Conservation (phyloP, 2,888 invertebrate species). For the Acronicta aceris region DNA sequence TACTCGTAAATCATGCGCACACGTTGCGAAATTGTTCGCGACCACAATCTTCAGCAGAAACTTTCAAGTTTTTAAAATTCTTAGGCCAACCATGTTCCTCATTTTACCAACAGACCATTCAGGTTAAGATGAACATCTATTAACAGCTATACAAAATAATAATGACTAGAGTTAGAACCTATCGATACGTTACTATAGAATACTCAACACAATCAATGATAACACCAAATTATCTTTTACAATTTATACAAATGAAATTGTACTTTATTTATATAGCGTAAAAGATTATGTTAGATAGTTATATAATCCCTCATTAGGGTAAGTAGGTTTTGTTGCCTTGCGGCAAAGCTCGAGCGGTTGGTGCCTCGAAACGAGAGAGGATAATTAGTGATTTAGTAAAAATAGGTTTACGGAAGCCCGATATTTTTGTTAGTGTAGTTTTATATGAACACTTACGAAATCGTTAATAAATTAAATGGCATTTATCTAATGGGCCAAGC, state of each 20-base stretch:
- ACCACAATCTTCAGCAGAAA: neutral
- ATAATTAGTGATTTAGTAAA: neutral
- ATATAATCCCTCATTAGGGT: constrained; percentile 57
- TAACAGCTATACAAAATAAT: constrained; percentile 72
- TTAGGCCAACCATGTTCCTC: constrained; percentile 2
- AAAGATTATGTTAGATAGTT: constrained; percentile 58
- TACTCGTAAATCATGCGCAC: neutral
- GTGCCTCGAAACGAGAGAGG: constrained; percentile 27
- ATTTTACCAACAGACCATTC: constrained; percentile 57
- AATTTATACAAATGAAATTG: constrained; percentile 57
- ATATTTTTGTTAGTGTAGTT: too few species aligned
- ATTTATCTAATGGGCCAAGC: too few species aligned
- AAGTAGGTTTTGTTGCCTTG: constrained; percentile 62
- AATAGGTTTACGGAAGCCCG: too few species aligned
- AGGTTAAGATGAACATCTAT: constrained; percentile 68
- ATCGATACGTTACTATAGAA: constrained; percentile 51
- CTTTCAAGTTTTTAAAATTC: neutral
- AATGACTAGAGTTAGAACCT: constrained; percentile 81
- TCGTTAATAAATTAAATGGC: too few species aligned
- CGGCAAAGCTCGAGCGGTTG: constrained; percentile 67
- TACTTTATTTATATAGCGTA: constrained; percentile 57
- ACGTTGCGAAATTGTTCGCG: neutral
- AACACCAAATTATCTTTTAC: constrained; percentile 40
- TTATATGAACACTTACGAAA: too few species aligned
- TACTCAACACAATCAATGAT: constrained; percentile 49